Evolutionary conservation across 2,888 invertebrate species (phyloP).

Genomic region (Crocallis elinguaria): DNA sequence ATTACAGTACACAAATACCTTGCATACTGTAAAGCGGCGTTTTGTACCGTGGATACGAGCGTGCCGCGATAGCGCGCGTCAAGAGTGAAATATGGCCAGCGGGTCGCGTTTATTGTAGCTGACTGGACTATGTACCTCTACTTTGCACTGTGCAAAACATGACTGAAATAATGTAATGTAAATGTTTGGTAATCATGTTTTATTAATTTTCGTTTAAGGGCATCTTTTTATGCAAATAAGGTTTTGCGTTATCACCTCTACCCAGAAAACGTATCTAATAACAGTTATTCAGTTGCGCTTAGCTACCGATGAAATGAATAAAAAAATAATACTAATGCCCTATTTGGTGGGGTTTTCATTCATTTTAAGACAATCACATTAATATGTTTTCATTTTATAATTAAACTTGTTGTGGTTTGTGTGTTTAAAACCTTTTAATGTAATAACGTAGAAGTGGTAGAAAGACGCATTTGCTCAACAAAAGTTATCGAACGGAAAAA

Average conservation of each 20-base stretch:
- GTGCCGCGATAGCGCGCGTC: conserved; percentile 57
- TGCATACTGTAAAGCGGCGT: conserved; percentile 52
- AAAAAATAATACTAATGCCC: too few relatives aligned
- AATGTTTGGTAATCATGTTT: conserved; percentile 14
- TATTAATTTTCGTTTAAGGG: background rate
- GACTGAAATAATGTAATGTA: background rate
- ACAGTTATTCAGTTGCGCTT: too few relatives aligned
- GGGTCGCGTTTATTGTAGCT: conserved; percentile 67
- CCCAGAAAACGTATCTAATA: too few relatives aligned
- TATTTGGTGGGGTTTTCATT: too few relatives aligned
- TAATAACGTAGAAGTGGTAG: too few relatives aligned
- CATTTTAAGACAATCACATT: too few relatives aligned
- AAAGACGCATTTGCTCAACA: too few relatives aligned
- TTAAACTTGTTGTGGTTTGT: too few relatives aligned
- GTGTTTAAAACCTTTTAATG: too few relatives aligned
- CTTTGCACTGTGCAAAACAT: conserved; percentile 28
- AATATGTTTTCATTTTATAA: too few relatives aligned
- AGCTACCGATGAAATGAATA: too few relatives aligned
- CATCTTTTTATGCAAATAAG: background rate
- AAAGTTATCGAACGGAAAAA: background rate
- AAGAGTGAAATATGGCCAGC: conserved; percentile 65
- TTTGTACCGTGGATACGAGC: conserved; percentile 52
- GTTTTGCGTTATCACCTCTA: too few relatives aligned
- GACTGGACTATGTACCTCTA: conserved; percentile 50
- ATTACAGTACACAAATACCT: conserved; percentile 13